Evolutionary conservation across 2,797 vertebrate genomes (phyloP).

Genomic region (Ibycter americanus): DNA sequence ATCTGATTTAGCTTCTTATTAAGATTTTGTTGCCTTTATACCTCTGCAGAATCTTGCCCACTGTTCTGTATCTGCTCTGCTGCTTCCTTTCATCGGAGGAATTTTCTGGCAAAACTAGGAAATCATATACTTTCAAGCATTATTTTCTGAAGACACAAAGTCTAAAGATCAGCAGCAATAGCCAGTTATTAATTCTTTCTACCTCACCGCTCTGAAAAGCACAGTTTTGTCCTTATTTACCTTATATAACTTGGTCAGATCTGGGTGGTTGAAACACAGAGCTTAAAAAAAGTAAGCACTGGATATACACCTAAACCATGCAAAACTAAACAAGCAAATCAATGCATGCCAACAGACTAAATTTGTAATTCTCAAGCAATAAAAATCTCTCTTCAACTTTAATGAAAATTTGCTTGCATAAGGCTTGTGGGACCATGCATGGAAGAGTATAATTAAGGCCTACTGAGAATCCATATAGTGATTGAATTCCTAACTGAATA

Average conservation of each 20-base stretch:
- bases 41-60: not conserved
- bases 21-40: not conserved
- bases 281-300: not conserved
- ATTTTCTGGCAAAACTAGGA: not conserved
- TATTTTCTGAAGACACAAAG: not conserved
- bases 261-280: not conserved
- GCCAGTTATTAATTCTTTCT: not conserved
- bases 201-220: not conserved
- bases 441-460: conserved; percentile 8
- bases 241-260: not conserved
- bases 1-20: not conserved
- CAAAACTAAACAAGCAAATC: not conserved
- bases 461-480: not conserved
- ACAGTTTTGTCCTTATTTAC: not conserved
- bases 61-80: not conserved
- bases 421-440: not conserved
- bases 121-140: not conserved
- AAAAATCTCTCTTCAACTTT: not conserved
- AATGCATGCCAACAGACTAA: not conserved
- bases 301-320: not conserved
- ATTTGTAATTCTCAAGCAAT: not conserved
- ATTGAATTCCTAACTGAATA: conserved; percentile 30
- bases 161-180: not conserved
- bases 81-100: not conserved
- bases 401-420: not conserved